These are phyloP conservation scores for Burhinus oedicnemus DNA, from an alignment of 2,113 vertebrate species.

Conservation along the genomic window DNA sequence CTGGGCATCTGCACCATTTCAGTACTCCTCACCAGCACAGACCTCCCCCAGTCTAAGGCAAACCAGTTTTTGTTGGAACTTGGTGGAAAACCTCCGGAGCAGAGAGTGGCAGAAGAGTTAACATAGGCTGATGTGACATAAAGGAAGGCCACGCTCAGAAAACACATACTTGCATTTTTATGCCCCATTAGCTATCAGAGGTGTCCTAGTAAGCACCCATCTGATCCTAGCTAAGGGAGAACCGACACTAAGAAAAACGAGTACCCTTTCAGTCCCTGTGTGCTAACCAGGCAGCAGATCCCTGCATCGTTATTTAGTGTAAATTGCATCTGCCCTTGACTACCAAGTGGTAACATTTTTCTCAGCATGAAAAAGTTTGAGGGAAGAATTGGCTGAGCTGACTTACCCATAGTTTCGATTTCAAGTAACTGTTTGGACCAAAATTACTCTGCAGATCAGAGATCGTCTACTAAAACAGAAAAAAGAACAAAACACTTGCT, in stretches of 20 bases:
- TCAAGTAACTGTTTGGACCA: background rate
- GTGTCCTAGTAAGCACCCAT: background rate
- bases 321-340: background rate
- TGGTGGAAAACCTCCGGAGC: background rate
- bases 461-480: background rate
- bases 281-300: background rate
- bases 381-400: background rate
- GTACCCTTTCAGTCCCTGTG: background rate
- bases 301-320: accelerated
- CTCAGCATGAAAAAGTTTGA: background rate
- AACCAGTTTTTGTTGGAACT: background rate
- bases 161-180: background rate
- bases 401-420: background rate
- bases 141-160: accelerated
- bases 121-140: background rate
- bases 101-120: background rate
- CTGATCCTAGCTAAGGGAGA: background rate
- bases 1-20: background rate
- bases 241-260: background rate
- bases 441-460: background rate
- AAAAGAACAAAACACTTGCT: background rate
- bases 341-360: background rate
- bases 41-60: background rate
- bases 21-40: background rate
- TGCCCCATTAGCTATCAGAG: background rate